A percentile compares a stretch with the other conserved stretches of the same genome.
These are phyloP conservation scores for Steatocranus sp. DNA, from an alignment of 2,797 vertebrate species.

Conservation along the genomic window DNA sequence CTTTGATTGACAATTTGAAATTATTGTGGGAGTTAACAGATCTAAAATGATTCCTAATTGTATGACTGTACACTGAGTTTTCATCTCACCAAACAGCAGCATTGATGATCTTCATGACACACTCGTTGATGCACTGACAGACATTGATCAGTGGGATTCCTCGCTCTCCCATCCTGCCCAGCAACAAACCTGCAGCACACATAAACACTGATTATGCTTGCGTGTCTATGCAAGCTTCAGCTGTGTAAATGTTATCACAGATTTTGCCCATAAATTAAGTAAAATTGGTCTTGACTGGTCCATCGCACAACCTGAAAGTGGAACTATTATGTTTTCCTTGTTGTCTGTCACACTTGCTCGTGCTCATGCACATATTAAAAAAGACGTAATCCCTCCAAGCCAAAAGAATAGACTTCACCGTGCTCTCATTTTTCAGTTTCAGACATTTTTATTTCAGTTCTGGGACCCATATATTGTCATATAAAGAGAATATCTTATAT, in stretches of 20 bases:
- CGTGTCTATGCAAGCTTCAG: not conserved
- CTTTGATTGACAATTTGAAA: not conserved
- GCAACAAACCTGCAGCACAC: conserved; percentile 74
- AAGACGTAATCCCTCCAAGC: not conserved
- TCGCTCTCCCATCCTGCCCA: conserved; percentile 87
- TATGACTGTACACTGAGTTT: not conserved
- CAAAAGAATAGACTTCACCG: not conserved
- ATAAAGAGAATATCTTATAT: not conserved
- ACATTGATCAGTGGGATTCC: conserved; percentile 83
- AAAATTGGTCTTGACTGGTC: not conserved
- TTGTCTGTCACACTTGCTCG: not conserved
- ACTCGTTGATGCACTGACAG: conserved; percentile 89
- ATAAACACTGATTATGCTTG: not conserved
- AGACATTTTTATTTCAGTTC: not conserved
- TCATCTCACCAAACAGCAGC: conserved; percentile 84
- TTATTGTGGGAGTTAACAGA: not conserved
- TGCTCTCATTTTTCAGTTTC: not conserved
- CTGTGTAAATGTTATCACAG: not conserved
- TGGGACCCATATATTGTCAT: not conserved
- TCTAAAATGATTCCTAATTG: not conserved
- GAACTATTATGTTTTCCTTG: not conserved
- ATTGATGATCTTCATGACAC: conserved; percentile 90
- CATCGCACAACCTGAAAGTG: not conserved
- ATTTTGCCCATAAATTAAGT: not conserved
- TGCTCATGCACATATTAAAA: not conserved